Conservation (phyloP, 2,113 vertebrate genomes). For the Podarcis muralis region DNA sequence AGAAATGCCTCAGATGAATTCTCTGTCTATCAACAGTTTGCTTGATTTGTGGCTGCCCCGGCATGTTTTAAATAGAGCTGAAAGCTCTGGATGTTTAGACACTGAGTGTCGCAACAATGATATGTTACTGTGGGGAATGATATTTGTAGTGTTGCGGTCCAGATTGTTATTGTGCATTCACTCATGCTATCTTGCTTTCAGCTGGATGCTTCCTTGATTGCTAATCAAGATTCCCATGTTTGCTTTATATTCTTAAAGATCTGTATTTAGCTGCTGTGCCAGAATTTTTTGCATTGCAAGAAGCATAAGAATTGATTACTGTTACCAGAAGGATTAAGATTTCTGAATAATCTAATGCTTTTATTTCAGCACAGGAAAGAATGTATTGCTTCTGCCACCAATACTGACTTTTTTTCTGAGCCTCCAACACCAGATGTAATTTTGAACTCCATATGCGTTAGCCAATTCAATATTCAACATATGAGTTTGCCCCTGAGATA, state of each 20-base stretch:
- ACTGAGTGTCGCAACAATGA: slow-evolving; percentile 34
- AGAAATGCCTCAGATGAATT: slow-evolving; percentile 52
- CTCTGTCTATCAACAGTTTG: slow-evolving; percentile 48
- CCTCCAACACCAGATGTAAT: neutral
- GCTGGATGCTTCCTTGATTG: slow-evolving; percentile 34
- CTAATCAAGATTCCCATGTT: slow-evolving; percentile 27
- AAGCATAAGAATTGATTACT: neutral
- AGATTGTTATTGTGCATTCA: slow-evolving; percentile 40
- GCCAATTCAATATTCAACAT: neutral
- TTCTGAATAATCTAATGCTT: neutral
- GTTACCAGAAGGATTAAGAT: neutral
- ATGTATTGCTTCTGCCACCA: neutral
- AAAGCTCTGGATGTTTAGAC: slow-evolving; percentile 38
- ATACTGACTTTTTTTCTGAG: neutral
- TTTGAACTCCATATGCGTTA: neutral
- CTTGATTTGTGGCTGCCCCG: slow-evolving; percentile 42
- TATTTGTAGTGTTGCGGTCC: slow-evolving; percentile 10
- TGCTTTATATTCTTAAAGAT: neutral
- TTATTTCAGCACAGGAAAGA: slow-evolving; percentile 21
- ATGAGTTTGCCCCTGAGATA: neutral
- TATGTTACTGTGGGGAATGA: slow-evolving; percentile 35
- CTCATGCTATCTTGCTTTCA: neutral
- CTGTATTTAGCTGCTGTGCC: neutral
- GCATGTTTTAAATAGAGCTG: slow-evolving; percentile 41
- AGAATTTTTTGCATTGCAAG: slow-evolving; percentile 12